phyloP scores from a whole-genome alignment of 2,113 vertebrate species.

The Corvus cornix region DNA sequence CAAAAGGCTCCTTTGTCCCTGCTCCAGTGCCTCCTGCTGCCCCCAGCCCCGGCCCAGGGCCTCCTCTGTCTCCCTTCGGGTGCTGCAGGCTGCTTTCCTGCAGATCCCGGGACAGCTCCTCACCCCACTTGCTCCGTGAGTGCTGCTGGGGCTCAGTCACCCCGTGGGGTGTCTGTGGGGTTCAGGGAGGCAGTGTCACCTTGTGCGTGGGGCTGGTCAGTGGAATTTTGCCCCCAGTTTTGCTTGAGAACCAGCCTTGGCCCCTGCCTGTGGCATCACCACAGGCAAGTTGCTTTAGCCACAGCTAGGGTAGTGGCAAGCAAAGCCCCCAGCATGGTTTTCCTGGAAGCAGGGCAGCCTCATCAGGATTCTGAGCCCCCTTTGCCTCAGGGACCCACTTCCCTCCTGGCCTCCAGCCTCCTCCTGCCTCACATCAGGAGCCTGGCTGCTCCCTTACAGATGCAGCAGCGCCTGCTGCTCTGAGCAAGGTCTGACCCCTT shows the following conservation, averaged over 20 bases:
- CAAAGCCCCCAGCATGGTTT: background rate
- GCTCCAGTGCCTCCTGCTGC: background rate
- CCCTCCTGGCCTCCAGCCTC: background rate
- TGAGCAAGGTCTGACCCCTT: background rate
- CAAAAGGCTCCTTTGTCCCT: slow-evolving; percentile 37
- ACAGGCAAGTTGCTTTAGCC: background rate
- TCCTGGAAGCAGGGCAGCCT: background rate
- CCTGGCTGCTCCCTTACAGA: background rate
- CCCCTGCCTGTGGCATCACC: accelerated
- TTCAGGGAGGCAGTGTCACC: background rate
- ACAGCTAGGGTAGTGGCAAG: background rate
- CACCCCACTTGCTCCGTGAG: accelerated
- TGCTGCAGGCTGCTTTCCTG: background rate
- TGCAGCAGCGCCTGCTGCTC: background rate
- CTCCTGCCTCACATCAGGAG: background rate
- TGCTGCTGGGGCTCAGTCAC: background rate
- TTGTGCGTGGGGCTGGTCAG: accelerated
- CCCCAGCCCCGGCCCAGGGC: background rate
- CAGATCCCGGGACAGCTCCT: background rate
- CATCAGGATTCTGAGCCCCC: background rate
- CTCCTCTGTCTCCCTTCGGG: background rate
- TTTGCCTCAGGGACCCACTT: background rate
- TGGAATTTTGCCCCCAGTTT: background rate
- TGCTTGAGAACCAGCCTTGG: background rate
- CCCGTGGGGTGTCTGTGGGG: accelerated